A percentile compares a stretch with the other conserved stretches of the same genome.
Evolutionary conservation across 2,797 vertebrate genomes (phyloP).

Genomic region (Microctenopoma lineatum): DNA sequence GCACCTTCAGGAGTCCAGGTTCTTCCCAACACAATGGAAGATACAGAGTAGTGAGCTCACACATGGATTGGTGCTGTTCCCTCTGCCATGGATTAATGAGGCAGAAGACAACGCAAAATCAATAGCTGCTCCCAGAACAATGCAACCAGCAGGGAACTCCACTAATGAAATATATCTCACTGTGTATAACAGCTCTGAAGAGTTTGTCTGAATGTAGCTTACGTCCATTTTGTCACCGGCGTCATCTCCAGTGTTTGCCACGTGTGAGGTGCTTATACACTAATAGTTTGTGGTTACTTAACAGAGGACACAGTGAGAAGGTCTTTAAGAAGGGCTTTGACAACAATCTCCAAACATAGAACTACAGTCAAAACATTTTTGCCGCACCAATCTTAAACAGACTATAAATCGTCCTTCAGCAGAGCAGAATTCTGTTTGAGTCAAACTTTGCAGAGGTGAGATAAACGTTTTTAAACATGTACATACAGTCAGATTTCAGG

Average conservation of each 20-base stretch:
- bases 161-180: constrained; percentile 71
- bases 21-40: constrained; percentile 55
- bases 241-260: constrained; percentile 1
- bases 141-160: constrained; percentile 43
- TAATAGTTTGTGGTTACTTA: too few relatives aligned
- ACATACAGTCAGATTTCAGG: too few relatives aligned
- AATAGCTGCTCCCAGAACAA: constrained; percentile 65
- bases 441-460: too few relatives aligned
- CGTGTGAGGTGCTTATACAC: not conserved
- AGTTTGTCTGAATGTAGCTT: constrained; percentile 41
- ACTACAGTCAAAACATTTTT: too few relatives aligned
- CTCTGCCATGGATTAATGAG: constrained; percentile 74
- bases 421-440: too few relatives aligned
- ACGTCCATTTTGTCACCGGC: constrained; percentile 27
- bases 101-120: constrained; percentile 75
- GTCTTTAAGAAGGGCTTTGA: too few relatives aligned
- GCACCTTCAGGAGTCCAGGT: constrained; percentile 42
- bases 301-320: too few relatives aligned
- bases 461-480: too few relatives aligned
- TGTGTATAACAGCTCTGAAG: constrained; percentile 49
- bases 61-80: constrained; percentile 65
- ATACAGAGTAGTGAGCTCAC: constrained; percentile 57
- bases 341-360: too few relatives aligned
- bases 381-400: too few relatives aligned
- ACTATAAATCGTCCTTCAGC: too few relatives aligned